Percentiles rank a stretch among this genome's conserved stretches.
Conservation (phyloP, 2,113 vertebrate genomes). For the Aleadryas rufinucha region DNA sequence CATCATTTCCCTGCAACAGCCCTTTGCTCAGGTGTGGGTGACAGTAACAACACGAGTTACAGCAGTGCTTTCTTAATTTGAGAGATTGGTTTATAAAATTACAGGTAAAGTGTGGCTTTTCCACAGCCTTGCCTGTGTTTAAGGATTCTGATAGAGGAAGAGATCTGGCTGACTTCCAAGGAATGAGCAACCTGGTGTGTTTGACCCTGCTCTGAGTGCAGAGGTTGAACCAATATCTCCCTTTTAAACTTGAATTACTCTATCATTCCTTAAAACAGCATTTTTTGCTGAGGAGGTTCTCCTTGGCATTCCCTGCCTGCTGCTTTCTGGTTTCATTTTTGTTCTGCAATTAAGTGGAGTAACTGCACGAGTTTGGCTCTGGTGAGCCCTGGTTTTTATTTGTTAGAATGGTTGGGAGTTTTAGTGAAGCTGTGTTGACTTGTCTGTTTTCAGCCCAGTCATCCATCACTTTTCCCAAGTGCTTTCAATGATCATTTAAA, state of each 20-base stretch:
- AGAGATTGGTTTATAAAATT: not conserved
- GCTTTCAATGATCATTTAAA: not conserved
- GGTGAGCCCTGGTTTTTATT: not conserved
- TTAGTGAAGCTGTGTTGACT: not conserved
- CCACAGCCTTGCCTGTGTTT: not conserved
- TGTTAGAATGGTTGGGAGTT: not conserved
- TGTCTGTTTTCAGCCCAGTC: not conserved
- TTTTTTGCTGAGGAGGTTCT: not conserved
- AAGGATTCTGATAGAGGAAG: not conserved
- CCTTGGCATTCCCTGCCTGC: not conserved
- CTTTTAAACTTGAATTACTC: not conserved
- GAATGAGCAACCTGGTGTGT: not conserved
- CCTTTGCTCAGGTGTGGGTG: not conserved
- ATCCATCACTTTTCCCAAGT: not conserved
- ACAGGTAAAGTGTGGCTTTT: not conserved
- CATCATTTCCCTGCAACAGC: not conserved
- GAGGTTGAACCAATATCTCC: not conserved
- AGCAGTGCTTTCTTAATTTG: not conserved
- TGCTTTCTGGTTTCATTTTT: accelerated
- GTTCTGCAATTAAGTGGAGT: not conserved
- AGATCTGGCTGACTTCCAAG: not conserved
- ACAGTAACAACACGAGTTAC: no score
- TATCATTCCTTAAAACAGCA: not conserved
- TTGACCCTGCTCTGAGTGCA: not conserved
- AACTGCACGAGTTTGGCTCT: not conserved